A percentile compares a stretch with the other conserved stretches of the same genome.
These are phyloP conservation scores for Denticeps clupeoides DNA, from an alignment of 2,797 vertebrate species.

Conservation along the genomic window DNA sequence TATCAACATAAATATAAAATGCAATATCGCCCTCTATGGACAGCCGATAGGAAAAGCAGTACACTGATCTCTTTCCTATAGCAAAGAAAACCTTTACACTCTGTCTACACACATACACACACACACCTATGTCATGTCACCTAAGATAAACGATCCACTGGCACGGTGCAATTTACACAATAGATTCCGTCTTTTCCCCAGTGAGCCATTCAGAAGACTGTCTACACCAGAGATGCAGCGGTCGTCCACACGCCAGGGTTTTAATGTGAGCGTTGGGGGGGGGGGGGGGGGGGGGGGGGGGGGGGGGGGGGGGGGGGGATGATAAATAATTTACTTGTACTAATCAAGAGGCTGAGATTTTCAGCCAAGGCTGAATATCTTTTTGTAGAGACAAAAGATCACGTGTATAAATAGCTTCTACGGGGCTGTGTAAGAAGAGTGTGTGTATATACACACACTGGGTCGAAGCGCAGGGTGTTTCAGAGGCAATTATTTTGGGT, in stretches of 20 bases:
- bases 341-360: neutral
- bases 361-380: neutral
- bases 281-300: neutral
- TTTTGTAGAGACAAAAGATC: neutral
- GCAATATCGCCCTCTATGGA: too few species aligned
- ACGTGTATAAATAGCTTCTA: neutral
- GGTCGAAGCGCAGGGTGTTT: neutral
- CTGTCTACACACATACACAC: neutral
- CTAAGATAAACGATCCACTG: constrained; percentile 1
- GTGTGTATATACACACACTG: neutral
- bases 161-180: neutral
- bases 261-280: neutral
- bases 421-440: neutral
- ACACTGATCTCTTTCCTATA: too few species aligned
- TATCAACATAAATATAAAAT: too few species aligned
- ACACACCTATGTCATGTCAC: neutral
- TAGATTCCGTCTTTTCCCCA: neutral
- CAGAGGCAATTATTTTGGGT: constrained; percentile 9
- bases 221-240: neutral
- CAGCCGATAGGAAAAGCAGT: too few species aligned
- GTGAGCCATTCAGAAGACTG: neutral
- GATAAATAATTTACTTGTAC: neutral
- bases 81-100: too few species aligned
- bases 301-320: neutral
- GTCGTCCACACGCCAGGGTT: neutral